Evolutionary conservation across 2,888 invertebrate genomes (phyloP), one percentile per base, ranked within the genome.

Genomic region (Beris chalybata): DNA sequence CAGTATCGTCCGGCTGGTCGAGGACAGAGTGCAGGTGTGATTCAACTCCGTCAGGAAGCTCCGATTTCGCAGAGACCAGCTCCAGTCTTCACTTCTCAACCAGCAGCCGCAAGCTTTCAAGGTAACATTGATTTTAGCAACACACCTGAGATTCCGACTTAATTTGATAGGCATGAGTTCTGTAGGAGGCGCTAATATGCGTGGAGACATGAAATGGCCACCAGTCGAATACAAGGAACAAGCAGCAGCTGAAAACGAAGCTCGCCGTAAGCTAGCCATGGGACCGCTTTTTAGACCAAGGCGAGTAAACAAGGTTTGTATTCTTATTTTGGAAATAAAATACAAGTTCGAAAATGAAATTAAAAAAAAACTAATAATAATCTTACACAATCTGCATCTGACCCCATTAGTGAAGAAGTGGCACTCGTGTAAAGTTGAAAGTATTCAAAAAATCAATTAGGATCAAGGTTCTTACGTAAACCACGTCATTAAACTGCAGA

Each of bases 131-230:
- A 7, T 30, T 29, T 30, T 31, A 30, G 53, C 4, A 15, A 2
- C 6, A 7, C 9, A 43, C 13, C 54, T 54, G 5, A 38, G 9
- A 7, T 15, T 11, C 30, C 31, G 9, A 55, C 43, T 7, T 38
- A 7, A 22, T 58, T 43, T 9, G 5, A 38, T 38, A 38, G 38
- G 9, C 9, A 5, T 38, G 38, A 38, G 38, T 38, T 29, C 45
- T 15, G 7, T 30, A 89, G 90, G 90, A 83, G 90, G 91, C 78
- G 86, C 88, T 82, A 89, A 89, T 81, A 90, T 92, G 87, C 88
- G 92, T 75, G 93, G 93, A 73, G 93, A 93, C 81, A 85, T 89
- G 79, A 93, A 93, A 80, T 93, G 93, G 93, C 93, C 93, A 74
- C 93, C 93, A 73, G 88, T 87, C 77, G 83, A 85, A 72, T 89